Base-by-base conservation (phyloP, 2,113 vertebrate genomes). In the Thymallus thymallus region DNA sequence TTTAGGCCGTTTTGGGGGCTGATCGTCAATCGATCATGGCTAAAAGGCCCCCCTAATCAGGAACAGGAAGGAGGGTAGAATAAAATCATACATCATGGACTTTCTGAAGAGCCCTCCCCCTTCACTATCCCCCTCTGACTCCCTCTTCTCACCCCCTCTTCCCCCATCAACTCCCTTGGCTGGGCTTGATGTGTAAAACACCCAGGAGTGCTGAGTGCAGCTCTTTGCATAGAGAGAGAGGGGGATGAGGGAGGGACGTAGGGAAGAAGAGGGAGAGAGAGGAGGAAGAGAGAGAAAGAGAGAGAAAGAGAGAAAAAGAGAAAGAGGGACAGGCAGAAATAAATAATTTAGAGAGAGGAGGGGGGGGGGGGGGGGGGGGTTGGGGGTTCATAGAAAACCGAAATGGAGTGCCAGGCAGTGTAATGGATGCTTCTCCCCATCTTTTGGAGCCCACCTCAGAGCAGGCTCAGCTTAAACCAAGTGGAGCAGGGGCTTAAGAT, bases 1-100 rank as follows among this genome's bases (percentile, higher is more conserved):
- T 92, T 91, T 88, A 84, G 80, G 76, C 87, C 74, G 68, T 71
- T 48, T 84, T 78, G 79, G 80, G 82, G 73, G 84, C 13, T 63
- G 56, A 22, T 26, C 24, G 83, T 73, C 77, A 68, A 89, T 88
- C 84, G 86, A 91, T 90, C 88, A 83, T 77, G 76, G 81, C 84
- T 89, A 90, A 88, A 91, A 90, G 89, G 22, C 5, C 30, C 63
- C 63, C 87, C 83, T 91, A 93, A 93, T 92, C 87, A 90, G 74
- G 74, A 90, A 83, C 90, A 93, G 92, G 87, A 87, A 81, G 69
- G 72, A 85, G 30, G 80, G 79, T 82, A 77, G 81, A 88, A 88
- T 85, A 86, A 88, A 88, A 89, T 85, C 83, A 82, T 88, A 83
- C 80, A 90, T 88, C 81, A 84, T 76, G 67, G 73, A 76, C 83